These are phyloP conservation scores for Salvelinus alpinus DNA, from an alignment of 2,113 vertebrate genomes.

Conservation along the genomic window DNA sequence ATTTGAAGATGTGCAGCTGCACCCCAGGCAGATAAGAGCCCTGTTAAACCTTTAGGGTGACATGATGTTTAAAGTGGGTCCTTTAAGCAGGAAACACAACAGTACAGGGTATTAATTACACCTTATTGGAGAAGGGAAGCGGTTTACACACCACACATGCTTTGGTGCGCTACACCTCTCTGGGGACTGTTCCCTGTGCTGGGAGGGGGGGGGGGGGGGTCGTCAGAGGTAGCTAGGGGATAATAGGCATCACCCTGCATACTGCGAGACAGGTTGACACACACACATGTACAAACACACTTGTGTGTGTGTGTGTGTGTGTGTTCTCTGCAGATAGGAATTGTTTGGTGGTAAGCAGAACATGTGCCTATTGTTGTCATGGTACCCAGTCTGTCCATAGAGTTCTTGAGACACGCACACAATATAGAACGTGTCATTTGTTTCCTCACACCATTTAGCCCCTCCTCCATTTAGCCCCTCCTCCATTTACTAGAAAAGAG, in stretches of 20 bases:
- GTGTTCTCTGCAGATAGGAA: too few species aligned
- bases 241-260: too few species aligned
- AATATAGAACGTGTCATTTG: too few species aligned
- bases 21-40: not conserved
- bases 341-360: too few species aligned
- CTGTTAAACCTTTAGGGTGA: not conserved
- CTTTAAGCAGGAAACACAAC: not conserved
- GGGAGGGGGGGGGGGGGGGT: not conserved
- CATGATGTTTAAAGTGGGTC: not conserved
- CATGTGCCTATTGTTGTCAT: too few species aligned
- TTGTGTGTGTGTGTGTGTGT: not conserved
- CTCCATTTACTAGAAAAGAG: not conserved
- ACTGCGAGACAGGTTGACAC: not conserved
- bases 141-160: not conserved
- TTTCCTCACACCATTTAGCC: too few species aligned
- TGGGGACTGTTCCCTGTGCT: too few species aligned
- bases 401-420: too few species aligned
- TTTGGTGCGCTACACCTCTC: too few species aligned
- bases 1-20: not conserved
- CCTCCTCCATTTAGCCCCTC: too few species aligned
- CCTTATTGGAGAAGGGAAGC: not conserved
- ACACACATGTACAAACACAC: not conserved
- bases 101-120: conserved; percentile 1
- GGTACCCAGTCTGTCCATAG: too few species aligned
- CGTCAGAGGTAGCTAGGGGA: not conserved